Percentiles rank a stretch among this genome's conserved stretches.
phyloP scores from a whole-genome alignment of 2,888 invertebrate genomes.

The Ecliptopera silaceata region DNA sequence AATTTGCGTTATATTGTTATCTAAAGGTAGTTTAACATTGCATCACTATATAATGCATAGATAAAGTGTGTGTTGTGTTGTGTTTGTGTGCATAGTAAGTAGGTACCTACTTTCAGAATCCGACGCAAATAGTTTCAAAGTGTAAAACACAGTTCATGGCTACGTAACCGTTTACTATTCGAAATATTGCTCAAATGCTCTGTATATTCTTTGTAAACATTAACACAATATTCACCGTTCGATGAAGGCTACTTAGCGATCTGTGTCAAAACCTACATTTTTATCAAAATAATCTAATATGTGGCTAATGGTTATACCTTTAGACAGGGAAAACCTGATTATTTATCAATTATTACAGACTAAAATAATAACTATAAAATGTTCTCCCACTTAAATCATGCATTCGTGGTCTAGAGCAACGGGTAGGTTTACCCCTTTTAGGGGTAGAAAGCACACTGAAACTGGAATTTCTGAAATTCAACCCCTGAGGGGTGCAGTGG shows the following conservation, averaged over 20 bases:
- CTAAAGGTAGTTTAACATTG: not conserved
- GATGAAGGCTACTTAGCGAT: too few relatives aligned
- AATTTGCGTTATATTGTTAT: too few relatives aligned
- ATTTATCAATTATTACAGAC: too few relatives aligned
- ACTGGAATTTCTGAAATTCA: not conserved
- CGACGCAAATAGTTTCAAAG: slow-evolving; percentile 1
- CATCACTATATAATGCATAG: not conserved
- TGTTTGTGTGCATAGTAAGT: slow-evolving; percentile 14
- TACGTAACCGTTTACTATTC: slow-evolving; percentile 21
- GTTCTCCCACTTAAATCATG: too few relatives aligned
- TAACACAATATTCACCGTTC: too few relatives aligned
- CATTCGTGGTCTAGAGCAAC: not conserved
- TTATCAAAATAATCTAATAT: too few relatives aligned
- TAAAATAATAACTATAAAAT: too few relatives aligned
- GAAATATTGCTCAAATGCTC: slow-evolving; percentile 1
- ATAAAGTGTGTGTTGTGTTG: not conserved
- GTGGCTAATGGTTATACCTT: too few relatives aligned
- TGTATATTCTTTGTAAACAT: not conserved
- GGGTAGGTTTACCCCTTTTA: too few relatives aligned
- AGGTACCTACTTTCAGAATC: slow-evolving; percentile 1
- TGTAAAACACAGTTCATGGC: slow-evolving; percentile 16
- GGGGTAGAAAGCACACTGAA: not conserved
- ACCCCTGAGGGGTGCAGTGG: not conserved
- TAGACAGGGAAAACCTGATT: too few relatives aligned
- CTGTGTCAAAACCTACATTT: too few relatives aligned